phyloP scores from a whole-genome alignment of 2,797 vertebrate species.

The Nyctibius grandis region DNA sequence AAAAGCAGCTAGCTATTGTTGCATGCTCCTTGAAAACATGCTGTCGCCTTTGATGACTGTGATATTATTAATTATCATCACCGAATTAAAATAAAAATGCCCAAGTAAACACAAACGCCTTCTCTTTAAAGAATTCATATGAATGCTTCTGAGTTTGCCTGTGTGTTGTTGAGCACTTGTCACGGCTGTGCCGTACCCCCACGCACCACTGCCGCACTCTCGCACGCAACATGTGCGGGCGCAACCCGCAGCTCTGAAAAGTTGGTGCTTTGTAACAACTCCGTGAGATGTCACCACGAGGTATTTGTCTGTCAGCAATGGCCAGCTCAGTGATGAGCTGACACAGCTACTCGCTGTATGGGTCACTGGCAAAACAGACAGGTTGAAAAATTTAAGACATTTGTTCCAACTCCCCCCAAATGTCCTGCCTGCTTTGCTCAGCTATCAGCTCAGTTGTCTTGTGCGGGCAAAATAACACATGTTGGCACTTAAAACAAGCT shows the following conservation, averaged over 20 bases:
- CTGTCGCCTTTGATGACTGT: constrained; percentile 43
- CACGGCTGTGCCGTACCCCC: neutral
- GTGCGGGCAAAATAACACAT: constrained; percentile 23
- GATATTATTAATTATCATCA: constrained; percentile 60
- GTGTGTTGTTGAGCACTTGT: neutral
- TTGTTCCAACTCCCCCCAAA: constrained; percentile 59
- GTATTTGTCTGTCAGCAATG: constrained; percentile 68
- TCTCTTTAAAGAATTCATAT: constrained; percentile 29
- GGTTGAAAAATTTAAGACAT: constrained; percentile 69
- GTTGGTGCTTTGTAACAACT: neutral
- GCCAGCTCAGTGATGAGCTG: constrained; percentile 67
- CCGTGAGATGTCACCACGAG: constrained; percentile 48
- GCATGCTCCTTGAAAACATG: constrained; percentile 48
- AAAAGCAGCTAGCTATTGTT: constrained; percentile 48
- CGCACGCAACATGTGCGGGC: neutral
- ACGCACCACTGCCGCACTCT: neutral
- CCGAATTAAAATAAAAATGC: constrained; percentile 38
- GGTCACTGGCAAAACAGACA: constrained; percentile 75
- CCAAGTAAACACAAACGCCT: constrained; percentile 43
- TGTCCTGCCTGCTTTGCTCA: constrained; percentile 58
- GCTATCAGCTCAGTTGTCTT: constrained; percentile 11
- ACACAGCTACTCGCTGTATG: constrained; percentile 60
- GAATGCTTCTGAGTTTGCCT: neutral
- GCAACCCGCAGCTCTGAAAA: neutral
- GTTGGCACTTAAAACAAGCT: constrained; percentile 23